Evolutionary conservation across 2,888 invertebrate genomes (phyloP), one percentile per base, ranked within the genome.

Genomic region (Thera britannica): DNA sequence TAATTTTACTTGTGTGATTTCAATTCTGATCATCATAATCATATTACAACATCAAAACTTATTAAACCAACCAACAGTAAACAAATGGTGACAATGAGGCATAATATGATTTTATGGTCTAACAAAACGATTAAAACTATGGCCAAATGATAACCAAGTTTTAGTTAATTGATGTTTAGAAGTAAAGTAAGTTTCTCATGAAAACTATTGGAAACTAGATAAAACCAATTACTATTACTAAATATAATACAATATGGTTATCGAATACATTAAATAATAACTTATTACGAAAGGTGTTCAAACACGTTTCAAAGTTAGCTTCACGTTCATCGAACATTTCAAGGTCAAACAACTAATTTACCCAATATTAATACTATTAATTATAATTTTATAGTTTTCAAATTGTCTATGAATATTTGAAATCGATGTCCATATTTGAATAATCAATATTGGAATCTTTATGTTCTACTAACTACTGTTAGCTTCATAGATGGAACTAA

Each of bases 341-440:
- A 69, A 69, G 69, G 69, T 57, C 65, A 52, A 63, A 62, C 62
- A 63, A 52, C 59, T 41, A 60, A 64, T 67, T 59, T 58, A 49
- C 55, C 23, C 23, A 63, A 60, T 48, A 65, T 65, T 57, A 49
- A 23, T n/a, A 58, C 60, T 60, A 41, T 64, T 67, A 35, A 68
- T 58, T 59, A 54, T 36, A 51, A 4, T 65, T 71, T 71, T 60
- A 65, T 65, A 9, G 49, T 48, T 64, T 64, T 64, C 8, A 12
- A 65, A 58, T 46, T 35, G 38, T 58, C 11, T 36, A 36, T 59
- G 54, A 56, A 48, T 23, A 52, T 58, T 58, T 51, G 51, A 48
- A 46, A 56, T 49, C 49, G 38, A 56, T 49, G 49, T 12, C 34
- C 41, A 52, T 52, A 61, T 61, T 23, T 58, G 44, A 5, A 52